Percentiles rank a stretch among this genome's conserved stretches.
These are phyloP conservation scores for Colistium nudipinnis DNA, from an alignment of 2,113 vertebrate species.

Conservation along the genomic window DNA sequence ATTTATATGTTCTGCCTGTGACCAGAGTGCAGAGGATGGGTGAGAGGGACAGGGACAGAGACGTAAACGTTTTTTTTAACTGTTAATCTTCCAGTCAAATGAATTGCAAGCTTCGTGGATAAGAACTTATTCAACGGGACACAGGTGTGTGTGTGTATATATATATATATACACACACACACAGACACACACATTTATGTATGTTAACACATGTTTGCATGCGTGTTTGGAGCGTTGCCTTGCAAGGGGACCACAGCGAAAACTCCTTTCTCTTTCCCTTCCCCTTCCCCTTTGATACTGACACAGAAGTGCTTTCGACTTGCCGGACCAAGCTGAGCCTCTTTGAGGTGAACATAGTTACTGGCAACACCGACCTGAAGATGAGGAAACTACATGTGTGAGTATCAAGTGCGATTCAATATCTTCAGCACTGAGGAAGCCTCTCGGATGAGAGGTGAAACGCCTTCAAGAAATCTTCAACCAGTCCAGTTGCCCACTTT, in stretches of 20 bases:
- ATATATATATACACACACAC: no score
- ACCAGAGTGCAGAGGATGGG: neutral
- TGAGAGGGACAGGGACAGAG: neutral
- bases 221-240: slow-evolving; percentile 9
- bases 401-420: no score
- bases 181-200: neutral
- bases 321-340: slow-evolving; percentile 1
- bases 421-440: no score
- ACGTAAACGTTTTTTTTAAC: neutral
- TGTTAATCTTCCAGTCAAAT: neutral
- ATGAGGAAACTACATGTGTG: slow-evolving; percentile 5
- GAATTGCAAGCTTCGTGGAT: neutral
- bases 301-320: neutral
- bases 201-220: slow-evolving; percentile 24
- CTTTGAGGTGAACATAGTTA: no score
- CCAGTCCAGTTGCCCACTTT: no score
- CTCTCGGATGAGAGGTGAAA: no score
- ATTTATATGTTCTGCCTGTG: no score
- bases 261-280: slow-evolving; percentile 10
- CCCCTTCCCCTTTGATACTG: slow-evolving; percentile 22
- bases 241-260: slow-evolving; percentile 16
- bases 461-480: no score
- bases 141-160: no score
- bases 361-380: neutral
- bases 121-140: no score